A percentile compares a stretch with the other conserved stretches of the same genome.
Evolutionary conservation across 2,888 invertebrate genomes (phyloP).

Genomic region (Pinctada fucata): DNA sequence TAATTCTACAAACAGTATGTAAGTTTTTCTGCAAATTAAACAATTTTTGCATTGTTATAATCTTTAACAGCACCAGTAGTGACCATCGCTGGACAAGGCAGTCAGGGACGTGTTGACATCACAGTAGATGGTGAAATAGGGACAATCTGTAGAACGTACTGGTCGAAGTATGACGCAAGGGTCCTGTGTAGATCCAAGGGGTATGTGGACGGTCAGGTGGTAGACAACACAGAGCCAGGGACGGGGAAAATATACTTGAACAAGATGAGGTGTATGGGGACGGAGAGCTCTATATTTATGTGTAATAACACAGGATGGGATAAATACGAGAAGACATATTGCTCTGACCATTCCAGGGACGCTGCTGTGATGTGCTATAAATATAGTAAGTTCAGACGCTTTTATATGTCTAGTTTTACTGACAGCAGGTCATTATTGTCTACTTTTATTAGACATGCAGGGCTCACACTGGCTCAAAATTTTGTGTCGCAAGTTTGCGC

Average conservation of each 20-base stretch:
- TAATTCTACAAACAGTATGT: no score
- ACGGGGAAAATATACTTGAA: slow-evolving; percentile 46
- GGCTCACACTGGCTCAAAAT: no score
- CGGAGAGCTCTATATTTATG: slow-evolving; percentile 47
- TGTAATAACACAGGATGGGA: slow-evolving; percentile 58
- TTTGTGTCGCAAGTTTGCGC: no score
- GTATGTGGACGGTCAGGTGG: slow-evolving; percentile 78
- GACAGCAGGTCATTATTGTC: no score
- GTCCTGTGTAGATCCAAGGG: slow-evolving; percentile 47
- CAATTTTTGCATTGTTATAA: not conserved
- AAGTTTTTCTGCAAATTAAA: no score
- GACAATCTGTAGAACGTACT: slow-evolving; percentile 47
- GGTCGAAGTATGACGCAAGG: slow-evolving; percentile 57
- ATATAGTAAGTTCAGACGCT: slow-evolving; percentile 44
- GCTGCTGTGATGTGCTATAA: slow-evolving; percentile 57
- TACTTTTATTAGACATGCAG: no score
- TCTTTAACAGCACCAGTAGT: slow-evolving; percentile 26
- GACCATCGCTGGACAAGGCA: slow-evolving; percentile 24
- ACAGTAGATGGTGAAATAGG: slow-evolving; percentile 50
- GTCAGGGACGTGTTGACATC: slow-evolving; percentile 55
- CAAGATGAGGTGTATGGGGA: slow-evolving; percentile 47
- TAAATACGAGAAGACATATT: slow-evolving; percentile 26
- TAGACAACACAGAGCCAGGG: slow-evolving; percentile 22
- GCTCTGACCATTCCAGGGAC: slow-evolving; percentile 40
- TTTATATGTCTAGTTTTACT: no score